phyloP scores from a whole-genome alignment of 2,888 invertebrate genomes.

The Aleiodes testaceus region DNA sequence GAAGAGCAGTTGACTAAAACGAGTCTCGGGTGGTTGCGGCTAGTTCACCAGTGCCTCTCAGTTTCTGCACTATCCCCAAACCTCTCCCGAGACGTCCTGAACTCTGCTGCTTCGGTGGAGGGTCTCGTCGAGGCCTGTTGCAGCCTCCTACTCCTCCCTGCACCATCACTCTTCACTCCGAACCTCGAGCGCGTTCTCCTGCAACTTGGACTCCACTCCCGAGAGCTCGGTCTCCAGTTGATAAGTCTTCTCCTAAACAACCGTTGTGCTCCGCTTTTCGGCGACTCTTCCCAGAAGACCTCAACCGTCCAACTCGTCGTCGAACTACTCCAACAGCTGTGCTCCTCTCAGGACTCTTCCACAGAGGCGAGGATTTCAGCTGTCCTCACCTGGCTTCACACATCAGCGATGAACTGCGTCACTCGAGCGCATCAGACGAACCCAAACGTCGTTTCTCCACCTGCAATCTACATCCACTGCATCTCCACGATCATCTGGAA shows the following conservation, averaged over 20 bases:
- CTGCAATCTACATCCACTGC: conserved; percentile 81
- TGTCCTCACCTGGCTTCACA: conserved; percentile 83
- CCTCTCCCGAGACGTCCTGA: conserved; percentile 74
- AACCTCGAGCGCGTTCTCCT: conserved; percentile 81
- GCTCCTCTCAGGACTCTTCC: conserved; percentile 77
- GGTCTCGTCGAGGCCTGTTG: conserved; percentile 82
- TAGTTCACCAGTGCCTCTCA: conserved; percentile 86
- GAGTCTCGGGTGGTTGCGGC: conserved; percentile 88
- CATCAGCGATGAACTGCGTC: conserved; percentile 75
- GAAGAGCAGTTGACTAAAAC: conserved; percentile 76
- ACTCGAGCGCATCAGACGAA: conserved; percentile 56
- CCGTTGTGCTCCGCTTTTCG: conserved; percentile 70
- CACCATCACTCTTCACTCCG: conserved; percentile 77
- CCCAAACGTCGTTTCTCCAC: conserved; percentile 64
- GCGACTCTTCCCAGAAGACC: conserved; percentile 63
- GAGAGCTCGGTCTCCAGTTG: conserved; percentile 77
- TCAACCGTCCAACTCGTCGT: conserved; percentile 79
- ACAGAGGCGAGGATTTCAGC: conserved; percentile 79
- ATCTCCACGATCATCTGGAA: conserved; percentile 88
- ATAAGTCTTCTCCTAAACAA: conserved; percentile 78
- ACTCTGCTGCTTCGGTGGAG: conserved; percentile 79
- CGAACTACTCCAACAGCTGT: conserved; percentile 86
- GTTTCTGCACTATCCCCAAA: conserved; percentile 64
- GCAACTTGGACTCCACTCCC: conserved; percentile 80
- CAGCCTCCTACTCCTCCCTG: conserved; percentile 82